Base-by-base conservation (phyloP, 2,888 invertebrate genomes). In the Beris morrisii region DNA sequence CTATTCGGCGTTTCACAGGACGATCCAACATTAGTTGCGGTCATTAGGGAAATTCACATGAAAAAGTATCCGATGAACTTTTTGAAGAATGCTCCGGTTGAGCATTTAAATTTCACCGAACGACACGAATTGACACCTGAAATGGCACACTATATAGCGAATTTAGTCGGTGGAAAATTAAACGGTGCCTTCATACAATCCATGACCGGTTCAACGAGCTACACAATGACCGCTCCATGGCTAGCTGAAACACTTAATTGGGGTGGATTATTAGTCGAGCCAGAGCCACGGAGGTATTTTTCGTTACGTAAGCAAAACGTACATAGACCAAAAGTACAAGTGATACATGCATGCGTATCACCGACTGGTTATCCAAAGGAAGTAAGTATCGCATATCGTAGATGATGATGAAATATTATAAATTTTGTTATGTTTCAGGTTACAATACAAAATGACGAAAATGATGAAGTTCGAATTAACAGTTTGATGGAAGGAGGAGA, bases 291-390 rank as follows among this genome's bases (percentile, higher is more conserved):
- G n/a, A 89, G 89, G 81, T 93, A 86, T 82, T 87, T 90, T 67
- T 84, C 84, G 68, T 79, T 91, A 72, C 79, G 87, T 22, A 79
- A 83, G 65, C 85, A 86, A 72, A 85, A 85, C 73, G 82, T 80
- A 72, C 83, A 78, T 72, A 82, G 85, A 70, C 82, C 84, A 63
- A 84, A 83, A 71, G 84, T 87, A 48, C 84, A 87, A 74, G 87
- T 82, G 73, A 84, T 90, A 70, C 91, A 92, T 75, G 92, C 92
- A 63, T 93, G 93, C 72, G 84, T 93, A 67, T 92, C 91, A 75
- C 87, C 90, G 32, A 87, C 87, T 64, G 84, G 86, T 50, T 89
- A 90, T 75, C 91, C 91, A 22, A 85, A 90, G 78, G 91, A 91
- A 85, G 90, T 88, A 70, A 75, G 73, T 38, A 32, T 38, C 38